Evolutionary conservation across 2,113 vertebrate species (phyloP).

Genomic region (Myotis lucifugus): DNA sequence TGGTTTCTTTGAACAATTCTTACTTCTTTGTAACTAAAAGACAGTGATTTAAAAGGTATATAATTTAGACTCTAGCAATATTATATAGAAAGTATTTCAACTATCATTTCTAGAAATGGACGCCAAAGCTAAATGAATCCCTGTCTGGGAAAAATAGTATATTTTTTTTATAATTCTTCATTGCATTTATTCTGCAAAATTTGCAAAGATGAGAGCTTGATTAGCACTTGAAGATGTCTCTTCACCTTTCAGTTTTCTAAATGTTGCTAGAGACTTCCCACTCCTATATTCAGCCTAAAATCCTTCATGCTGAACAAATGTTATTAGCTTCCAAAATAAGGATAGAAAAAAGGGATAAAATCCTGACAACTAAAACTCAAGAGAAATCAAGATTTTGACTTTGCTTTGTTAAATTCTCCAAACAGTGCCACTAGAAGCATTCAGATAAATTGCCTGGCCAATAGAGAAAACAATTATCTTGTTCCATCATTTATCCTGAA

Average conservation of each 20-base stretch:
- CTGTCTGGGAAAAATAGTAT: neutral
- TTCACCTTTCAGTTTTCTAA: neutral
- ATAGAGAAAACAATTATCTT: neutral
- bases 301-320: neutral
- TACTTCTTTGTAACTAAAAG: conserved; percentile 37
- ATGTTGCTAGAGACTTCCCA: neutral
- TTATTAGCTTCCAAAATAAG: neutral
- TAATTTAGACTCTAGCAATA: conserved; percentile 59
- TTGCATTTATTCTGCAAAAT: conserved; percentile 5
- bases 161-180: neutral
- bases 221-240: neutral
- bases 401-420: neutral
- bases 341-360: neutral
- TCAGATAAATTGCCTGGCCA: neutral
- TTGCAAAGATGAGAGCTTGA: neutral
- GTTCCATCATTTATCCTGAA: neutral
- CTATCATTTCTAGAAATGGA: conserved; percentile 29
- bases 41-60: conserved; percentile 9
- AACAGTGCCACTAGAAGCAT: neutral
- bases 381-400: neutral
- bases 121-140: neutral
- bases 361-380: neutral
- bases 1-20: conserved; percentile 36
- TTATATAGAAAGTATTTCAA: conserved; percentile 6
- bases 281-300: neutral